phyloP scores from a whole-genome alignment of 2,888 invertebrate genomes.

The Sericinus montela region DNA sequence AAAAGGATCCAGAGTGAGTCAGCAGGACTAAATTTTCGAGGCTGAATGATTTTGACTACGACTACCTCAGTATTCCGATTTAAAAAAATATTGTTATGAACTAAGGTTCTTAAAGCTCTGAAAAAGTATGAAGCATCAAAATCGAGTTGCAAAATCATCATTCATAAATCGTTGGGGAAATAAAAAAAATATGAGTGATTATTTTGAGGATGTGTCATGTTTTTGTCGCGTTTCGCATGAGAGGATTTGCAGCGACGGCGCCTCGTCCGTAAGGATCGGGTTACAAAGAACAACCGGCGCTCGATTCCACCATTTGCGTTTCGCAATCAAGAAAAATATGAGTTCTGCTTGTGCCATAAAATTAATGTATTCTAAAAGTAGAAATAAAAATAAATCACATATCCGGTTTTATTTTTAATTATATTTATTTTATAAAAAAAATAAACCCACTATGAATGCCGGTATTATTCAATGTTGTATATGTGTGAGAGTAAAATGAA shows the following conservation, averaged over 20 bases:
- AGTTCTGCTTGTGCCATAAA: background rate
- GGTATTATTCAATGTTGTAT: too few species aligned
- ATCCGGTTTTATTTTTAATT: too few species aligned
- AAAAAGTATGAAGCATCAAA: conserved; percentile 18
- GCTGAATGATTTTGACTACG: too few species aligned
- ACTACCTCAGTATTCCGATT: too few species aligned
- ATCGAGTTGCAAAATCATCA: conserved; percentile 29
- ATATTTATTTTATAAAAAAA: too few species aligned
- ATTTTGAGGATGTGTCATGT: conserved; percentile 49
- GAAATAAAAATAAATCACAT: too few species aligned
- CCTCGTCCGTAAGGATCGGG: conserved; percentile 36
- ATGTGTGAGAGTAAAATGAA: too few species aligned
- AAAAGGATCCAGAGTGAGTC: too few species aligned
- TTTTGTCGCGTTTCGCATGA: conserved; percentile 50
- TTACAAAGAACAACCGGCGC: conserved; percentile 48
- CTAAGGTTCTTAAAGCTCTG: too few species aligned
- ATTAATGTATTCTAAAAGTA: background rate
- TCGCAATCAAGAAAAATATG: background rate
- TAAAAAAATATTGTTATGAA: too few species aligned
- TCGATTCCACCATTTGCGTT: conserved; percentile 23
- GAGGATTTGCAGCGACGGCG: conserved; percentile 40
- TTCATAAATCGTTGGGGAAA: conserved; percentile 28
- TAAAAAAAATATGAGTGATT: conserved; percentile 34
- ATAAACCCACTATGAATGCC: too few species aligned
- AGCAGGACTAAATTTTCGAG: too few species aligned